Evolutionary conservation across 2,888 invertebrate genomes (phyloP).

Genomic region (Thelaira solivaga): DNA sequence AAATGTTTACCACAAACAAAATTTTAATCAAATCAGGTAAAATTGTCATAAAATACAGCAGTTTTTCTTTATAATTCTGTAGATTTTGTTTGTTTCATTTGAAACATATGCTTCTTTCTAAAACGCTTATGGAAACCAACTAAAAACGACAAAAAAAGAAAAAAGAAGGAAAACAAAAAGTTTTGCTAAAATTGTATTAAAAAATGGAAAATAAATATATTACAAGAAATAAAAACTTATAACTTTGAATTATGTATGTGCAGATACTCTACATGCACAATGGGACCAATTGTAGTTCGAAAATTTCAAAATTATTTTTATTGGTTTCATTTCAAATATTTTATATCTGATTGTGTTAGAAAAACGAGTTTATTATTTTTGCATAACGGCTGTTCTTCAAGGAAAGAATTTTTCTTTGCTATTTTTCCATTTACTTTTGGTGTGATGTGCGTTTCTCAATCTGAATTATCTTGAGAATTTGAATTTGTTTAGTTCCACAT

Average conservation of each 20-base stretch:
- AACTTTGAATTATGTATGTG: slow-evolving; percentile 36
- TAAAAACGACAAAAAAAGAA: background rate
- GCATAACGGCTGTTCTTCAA: too few relatives aligned
- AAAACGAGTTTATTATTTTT: too few relatives aligned
- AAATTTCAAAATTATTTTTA: too few relatives aligned
- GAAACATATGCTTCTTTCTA: slow-evolving; percentile 43
- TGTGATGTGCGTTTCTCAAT: too few relatives aligned
- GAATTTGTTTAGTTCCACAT: too few relatives aligned
- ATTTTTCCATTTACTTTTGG: too few relatives aligned
- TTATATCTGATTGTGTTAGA: too few relatives aligned
- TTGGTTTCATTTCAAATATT: too few relatives aligned
- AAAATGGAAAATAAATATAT: slow-evolving; percentile 45
- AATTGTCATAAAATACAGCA: slow-evolving; percentile 73
- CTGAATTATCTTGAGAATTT: too few relatives aligned
- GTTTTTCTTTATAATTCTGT: slow-evolving; percentile 52
- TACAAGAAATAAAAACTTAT: slow-evolving; percentile 49
- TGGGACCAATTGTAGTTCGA: background rate
- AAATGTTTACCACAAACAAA: slow-evolving; percentile 49
- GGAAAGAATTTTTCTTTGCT: too few relatives aligned
- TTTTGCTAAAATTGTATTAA: slow-evolving; percentile 58
- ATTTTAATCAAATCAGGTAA: slow-evolving; percentile 76
- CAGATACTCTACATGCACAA: slow-evolving; percentile 14
- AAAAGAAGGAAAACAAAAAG: slow-evolving; percentile 32
- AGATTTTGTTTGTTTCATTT: slow-evolving; percentile 38
- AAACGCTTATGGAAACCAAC: slow-evolving; percentile 24